These are phyloP conservation scores for Brachyptera putata DNA, from an alignment of 2,888 invertebrate genomes.

Conservation along the genomic window DNA sequence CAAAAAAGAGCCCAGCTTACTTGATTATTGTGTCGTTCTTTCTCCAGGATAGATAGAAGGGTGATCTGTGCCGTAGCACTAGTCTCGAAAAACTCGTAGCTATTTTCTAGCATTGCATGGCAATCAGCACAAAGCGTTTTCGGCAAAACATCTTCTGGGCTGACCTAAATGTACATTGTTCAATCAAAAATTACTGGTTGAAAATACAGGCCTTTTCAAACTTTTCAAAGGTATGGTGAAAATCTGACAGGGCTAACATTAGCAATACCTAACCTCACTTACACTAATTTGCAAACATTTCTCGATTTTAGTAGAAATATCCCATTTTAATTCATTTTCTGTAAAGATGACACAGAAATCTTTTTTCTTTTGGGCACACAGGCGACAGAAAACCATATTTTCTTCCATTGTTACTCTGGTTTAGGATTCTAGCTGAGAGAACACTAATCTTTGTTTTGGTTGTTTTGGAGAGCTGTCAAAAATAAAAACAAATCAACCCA, in stretches of 20 bases:
- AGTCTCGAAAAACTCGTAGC: slow-evolving; percentile 37
- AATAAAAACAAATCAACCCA: too few relatives aligned
- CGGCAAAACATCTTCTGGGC: slow-evolving; percentile 37
- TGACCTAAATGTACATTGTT: slow-evolving; percentile 4
- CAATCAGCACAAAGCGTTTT: slow-evolving; percentile 37
- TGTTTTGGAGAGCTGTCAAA: too few relatives aligned
- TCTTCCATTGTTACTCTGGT: background rate
- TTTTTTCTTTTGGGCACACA: slow-evolving; percentile 22
- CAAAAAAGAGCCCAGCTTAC: too few relatives aligned
- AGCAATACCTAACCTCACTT: slow-evolving; percentile 17
- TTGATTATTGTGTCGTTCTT: too few relatives aligned
- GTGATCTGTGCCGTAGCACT: slow-evolving; percentile 37
- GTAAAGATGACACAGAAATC: slow-evolving; percentile 35
- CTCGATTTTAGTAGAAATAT: slow-evolving; percentile 36
- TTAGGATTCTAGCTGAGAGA: too few relatives aligned
- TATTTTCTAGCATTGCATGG: slow-evolving; percentile 36
- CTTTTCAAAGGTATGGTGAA: background rate
- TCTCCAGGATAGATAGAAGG: slow-evolving; percentile 35
- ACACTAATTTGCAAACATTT: slow-evolving; percentile 39
- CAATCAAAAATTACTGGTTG: background rate
- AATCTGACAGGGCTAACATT: background rate
- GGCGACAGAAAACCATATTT: background rate
- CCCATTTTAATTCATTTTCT: slow-evolving; percentile 33
- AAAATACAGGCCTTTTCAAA: background rate
- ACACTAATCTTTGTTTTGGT: too few relatives aligned